phyloP scores from a whole-genome alignment of 1,140 invertebrate species.

The Penaeus japonicus region DNA sequence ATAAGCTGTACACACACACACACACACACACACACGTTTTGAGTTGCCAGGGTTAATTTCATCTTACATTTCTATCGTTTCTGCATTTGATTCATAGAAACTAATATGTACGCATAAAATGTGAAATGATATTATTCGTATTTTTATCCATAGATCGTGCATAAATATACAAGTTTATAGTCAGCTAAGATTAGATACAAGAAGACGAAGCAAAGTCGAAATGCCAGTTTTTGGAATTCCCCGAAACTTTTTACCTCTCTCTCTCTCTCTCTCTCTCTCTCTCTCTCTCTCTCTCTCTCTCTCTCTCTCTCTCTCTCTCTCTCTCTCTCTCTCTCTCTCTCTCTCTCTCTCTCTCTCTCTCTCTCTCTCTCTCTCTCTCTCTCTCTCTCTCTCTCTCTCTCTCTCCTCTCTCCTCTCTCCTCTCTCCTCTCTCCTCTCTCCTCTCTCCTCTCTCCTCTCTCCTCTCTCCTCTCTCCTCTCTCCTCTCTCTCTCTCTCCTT shows the following conservation, averaged over 20 bases:
- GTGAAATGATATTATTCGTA: too few relatives aligned
- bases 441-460: background rate
- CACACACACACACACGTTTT: too few relatives aligned
- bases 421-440: background rate
- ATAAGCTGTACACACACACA: too few relatives aligned
- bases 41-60: too few relatives aligned
- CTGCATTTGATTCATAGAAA: too few relatives aligned
- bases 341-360: background rate
- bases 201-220: too few relatives aligned
- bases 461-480: background rate
- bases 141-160: too few relatives aligned
- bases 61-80: too few relatives aligned
- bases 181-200: too few relatives aligned
- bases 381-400: background rate
- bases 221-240: too few relatives aligned
- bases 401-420: background rate
- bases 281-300: constrained; percentile 1
- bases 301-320: background rate
- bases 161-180: too few relatives aligned
- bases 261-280: constrained; percentile 1
- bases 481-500: background rate
- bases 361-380: background rate
- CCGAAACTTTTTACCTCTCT: background rate
- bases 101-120: too few relatives aligned
- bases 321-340: background rate